These are phyloP conservation scores for Hucho hucho DNA, from an alignment of 2,113 vertebrate genomes.

Conservation along the genomic window DNA sequence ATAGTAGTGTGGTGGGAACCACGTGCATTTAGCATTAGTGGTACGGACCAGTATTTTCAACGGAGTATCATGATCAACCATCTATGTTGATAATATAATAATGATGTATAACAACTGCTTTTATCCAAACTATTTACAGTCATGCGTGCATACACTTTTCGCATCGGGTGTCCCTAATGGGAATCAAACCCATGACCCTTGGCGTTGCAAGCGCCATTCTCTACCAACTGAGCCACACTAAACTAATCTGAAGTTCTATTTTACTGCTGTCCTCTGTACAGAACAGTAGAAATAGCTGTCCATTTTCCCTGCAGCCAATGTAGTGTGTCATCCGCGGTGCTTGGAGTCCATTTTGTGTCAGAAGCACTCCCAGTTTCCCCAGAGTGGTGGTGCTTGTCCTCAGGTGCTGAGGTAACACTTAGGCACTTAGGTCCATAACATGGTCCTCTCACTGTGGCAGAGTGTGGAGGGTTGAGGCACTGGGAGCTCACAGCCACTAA, in stretches of 20 bases:
- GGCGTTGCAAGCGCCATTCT: too few species aligned
- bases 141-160: too few species aligned
- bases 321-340: slow-evolving; percentile 52
- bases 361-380: slow-evolving; percentile 55
- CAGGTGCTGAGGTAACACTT: slow-evolving; percentile 60
- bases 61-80: not conserved
- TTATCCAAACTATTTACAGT: too few species aligned
- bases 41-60: too few species aligned
- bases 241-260: too few species aligned
- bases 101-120: too few species aligned
- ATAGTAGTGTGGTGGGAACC: slow-evolving; percentile 29
- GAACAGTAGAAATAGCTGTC: slow-evolving; percentile 24
- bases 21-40: not conserved
- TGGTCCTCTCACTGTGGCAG: slow-evolving; percentile 42
- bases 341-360: slow-evolving; percentile 58
- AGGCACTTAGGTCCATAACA: slow-evolving; percentile 71
- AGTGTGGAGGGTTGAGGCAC: slow-evolving; percentile 32
- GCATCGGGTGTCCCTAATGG: too few species aligned
- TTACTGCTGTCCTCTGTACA: not conserved
- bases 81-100: too few species aligned
- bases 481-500: slow-evolving; percentile 48
- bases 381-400: slow-evolving; percentile 67
- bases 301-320: slow-evolving; percentile 43
- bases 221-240: too few species aligned
- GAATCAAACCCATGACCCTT: too few species aligned